phyloP scores from a whole-genome alignment of 2,113 vertebrate species.

The cattle (Bos taurus) region ARS-UCD2.0 NC_037351.1:58409501-58410000 shows the following conservation, averaged over 20 bases:
- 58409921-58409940: background rate
- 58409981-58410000: background rate
- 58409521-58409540: background rate
- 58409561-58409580: background rate
- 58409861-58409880: accelerated
- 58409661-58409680: background rate
- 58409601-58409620: background rate
- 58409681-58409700: background rate
- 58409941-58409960: accelerated
- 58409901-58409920: background rate
- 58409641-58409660: background rate
- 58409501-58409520: background rate
- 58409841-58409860: background rate
- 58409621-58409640: background rate
- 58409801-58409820: background rate
- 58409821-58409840: too few species aligned
- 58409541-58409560: background rate
- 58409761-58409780: background rate
- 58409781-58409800: too few species aligned
- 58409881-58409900: background rate
- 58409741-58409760: background rate
- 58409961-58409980: background rate
- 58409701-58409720: background rate
- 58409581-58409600: background rate
- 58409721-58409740: background rate